Evolutionary conservation across 2,113 vertebrate species (phyloP), one percentile per base, ranked within the genome.

Genomic region (Scatophagus argus): DNA sequence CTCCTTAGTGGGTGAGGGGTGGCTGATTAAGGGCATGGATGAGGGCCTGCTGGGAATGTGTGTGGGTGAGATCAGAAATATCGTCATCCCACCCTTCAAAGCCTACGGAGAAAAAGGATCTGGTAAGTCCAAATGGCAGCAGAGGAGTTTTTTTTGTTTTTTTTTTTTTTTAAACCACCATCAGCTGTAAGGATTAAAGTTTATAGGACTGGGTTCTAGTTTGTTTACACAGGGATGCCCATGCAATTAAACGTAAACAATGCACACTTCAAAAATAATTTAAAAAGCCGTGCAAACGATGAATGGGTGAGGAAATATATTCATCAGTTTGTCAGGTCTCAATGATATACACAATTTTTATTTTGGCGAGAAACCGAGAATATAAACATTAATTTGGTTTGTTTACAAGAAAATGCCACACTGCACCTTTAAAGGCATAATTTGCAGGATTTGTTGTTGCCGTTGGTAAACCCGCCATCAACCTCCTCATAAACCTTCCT

Each of bases 31-130:
- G 81, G 98, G 98, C 86, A 94, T 99, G 96, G 98, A 98, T 32
- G 94, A 97, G 87, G 98, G 97, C n/a, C 94, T 99, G 73, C 78
- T 97, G 83, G 96, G 97, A 64, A 99, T 98, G 97, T 99, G 98
- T 0, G 96, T 98, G 0, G 97, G 97, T n/a, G 98, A 99, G 94
- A 95, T 92, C 86, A 94, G 98, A 81, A 94, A 95, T 79, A 95
- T 99, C 68, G 65, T 96, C 87, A 95, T 99, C 65, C 98, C 98
- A 1, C 98, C 98, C 0, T 99, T 99, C 88, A 92, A 99, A 86
- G 98, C 95, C 79, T 99, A 98, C 0, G 97, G 97, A 47, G 97
- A 98, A 75, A 97, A 98, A 52, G 98, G 98, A 94, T 97, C 97
- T 0, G 97, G 98, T 98, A 86, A 65, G 73, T 34, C 23, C 27